phyloP scores from a whole-genome alignment of 2,113 vertebrate species.

The Miniopterus natalensis region DNA sequence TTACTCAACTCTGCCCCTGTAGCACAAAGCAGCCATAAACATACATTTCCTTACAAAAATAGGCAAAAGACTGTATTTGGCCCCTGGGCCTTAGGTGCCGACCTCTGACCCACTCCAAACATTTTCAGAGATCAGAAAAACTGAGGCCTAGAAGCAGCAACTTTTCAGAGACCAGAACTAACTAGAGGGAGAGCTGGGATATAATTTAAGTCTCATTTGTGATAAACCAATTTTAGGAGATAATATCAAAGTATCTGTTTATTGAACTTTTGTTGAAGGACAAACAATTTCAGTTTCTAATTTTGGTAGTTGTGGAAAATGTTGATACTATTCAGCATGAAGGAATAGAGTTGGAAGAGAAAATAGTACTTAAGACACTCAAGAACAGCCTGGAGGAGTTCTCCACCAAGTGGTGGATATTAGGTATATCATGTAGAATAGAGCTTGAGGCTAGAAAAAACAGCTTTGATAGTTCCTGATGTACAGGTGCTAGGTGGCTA shows the following conservation, averaged over 20 bases:
- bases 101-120: neutral
- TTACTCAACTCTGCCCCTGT: neutral
- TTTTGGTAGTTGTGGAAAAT: conserved; percentile 29
- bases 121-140: conserved; percentile 44
- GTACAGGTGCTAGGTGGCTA: neutral
- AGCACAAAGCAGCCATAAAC: neutral
- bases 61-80: neutral
- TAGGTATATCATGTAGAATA: neutral
- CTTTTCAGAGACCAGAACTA: conserved; percentile 31
- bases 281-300: conserved; percentile 30
- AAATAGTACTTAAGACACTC: conserved; percentile 20
- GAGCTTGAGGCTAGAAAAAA: neutral
- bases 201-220: neutral
- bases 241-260: neutral
- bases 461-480: neutral
- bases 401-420: neutral
- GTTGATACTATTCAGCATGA: neutral
- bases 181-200: neutral
- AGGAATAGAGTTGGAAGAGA: neutral
- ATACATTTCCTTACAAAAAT: neutral
- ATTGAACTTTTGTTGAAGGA: neutral
- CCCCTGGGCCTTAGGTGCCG: neutral
- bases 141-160: neutral
- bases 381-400: neutral
- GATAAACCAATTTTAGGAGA: neutral